phyloP scores from a whole-genome alignment of 2,888 invertebrate species.

The Salticus scenicus region DNA sequence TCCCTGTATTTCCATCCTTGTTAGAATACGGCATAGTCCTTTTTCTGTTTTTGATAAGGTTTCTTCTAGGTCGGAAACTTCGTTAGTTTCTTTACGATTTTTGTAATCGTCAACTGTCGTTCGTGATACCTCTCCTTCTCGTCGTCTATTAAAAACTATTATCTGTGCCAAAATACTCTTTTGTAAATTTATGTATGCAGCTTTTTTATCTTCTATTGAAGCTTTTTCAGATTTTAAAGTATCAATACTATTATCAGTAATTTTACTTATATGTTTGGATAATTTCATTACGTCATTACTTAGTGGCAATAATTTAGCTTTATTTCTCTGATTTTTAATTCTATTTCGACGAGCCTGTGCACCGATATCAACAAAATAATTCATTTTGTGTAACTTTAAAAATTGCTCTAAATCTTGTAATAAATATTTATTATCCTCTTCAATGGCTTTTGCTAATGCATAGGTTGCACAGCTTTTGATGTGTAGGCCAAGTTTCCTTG shows the following conservation, averaged over 20 bases:
- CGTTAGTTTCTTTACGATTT: not conserved
- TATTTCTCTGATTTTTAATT: not conserved
- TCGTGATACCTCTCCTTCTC: not conserved
- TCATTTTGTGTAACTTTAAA: not conserved
- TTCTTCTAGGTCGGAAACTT: not conserved
- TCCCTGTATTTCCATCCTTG: not conserved
- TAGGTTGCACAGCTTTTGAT: not conserved
- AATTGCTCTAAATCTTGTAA: not conserved
- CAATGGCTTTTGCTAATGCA: not conserved
- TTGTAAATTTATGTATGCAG: not conserved
- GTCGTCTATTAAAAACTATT: not conserved
- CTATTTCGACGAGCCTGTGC: not conserved
- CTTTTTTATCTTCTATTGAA: no score
- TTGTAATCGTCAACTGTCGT: not conserved
- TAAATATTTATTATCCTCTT: not conserved
- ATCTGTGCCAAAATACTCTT: not conserved
- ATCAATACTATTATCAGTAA: not conserved
- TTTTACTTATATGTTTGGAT: not conserved
- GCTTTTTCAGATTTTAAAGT: no score
- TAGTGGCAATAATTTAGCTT: not conserved
- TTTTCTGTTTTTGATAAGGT: not conserved
- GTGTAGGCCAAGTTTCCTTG: not conserved
- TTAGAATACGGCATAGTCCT: not conserved
- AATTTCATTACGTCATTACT: not conserved
- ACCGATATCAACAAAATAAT: not conserved